These are phyloP conservation scores for Mesochorus sp. DNA, from an alignment of 2,888 invertebrate genomes.

Conservation along the genomic window DNA sequence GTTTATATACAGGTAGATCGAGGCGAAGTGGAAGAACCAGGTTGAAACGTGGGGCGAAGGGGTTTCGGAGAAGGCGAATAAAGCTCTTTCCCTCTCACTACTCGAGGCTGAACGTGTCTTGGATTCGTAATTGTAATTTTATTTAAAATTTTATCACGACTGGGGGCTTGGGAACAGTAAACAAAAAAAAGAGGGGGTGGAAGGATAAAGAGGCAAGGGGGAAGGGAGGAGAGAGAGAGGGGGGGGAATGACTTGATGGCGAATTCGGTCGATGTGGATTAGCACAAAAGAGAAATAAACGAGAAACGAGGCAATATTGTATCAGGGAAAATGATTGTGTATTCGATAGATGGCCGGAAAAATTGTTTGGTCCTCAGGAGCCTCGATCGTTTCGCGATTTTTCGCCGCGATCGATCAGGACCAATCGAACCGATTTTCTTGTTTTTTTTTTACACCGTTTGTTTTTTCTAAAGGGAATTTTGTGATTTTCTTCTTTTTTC, in stretches of 20 bases:
- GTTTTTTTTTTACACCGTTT: constrained; percentile 49
- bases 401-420: constrained; percentile 42
- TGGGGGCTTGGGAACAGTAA: too few relatives aligned
- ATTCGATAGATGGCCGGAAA: constrained; percentile 58
- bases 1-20: constrained; percentile 1
- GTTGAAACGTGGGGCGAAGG: neutral
- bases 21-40: constrained; percentile 8
- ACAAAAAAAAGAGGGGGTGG: constrained; percentile 51
- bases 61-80: constrained; percentile 24
- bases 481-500: constrained; percentile 63
- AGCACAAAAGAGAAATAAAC: constrained; percentile 44
- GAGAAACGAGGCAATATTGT: constrained; percentile 31
- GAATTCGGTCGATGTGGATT: constrained; percentile 46
- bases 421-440: constrained; percentile 33
- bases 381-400: constrained; percentile 23
- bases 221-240: constrained; percentile 53
- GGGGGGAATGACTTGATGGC: constrained; percentile 47
- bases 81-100: constrained; percentile 10
- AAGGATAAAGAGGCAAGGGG: neutral
- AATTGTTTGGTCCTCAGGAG: too few relatives aligned
- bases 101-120: constrained; percentile 20
- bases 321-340: constrained; percentile 60
- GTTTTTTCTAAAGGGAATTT: constrained; percentile 62
- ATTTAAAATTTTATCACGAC: constrained; percentile 71
- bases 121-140: constrained; percentile 74